These are phyloP conservation scores for Drosophila emarginata DNA, from an alignment of 2,888 invertebrate genomes.

Conservation along the genomic window DNA sequence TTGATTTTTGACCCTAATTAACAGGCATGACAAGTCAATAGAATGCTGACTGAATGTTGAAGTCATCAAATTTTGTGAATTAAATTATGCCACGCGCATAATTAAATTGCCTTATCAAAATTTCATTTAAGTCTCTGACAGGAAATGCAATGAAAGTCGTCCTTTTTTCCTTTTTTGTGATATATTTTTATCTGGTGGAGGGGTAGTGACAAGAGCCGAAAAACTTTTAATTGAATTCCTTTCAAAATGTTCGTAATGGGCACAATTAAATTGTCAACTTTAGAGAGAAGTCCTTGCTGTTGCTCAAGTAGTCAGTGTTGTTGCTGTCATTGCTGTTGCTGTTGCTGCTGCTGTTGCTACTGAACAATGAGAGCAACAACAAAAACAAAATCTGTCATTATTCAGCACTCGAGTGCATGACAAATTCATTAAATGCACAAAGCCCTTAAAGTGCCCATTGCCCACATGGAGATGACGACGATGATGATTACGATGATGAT, in stretches of 20 bases:
- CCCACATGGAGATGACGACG: conserved; percentile 18
- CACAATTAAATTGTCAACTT: conserved; percentile 65
- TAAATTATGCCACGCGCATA: conserved; percentile 64
- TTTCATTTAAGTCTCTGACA: conserved; percentile 59
- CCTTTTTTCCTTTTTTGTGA: conserved; percentile 7
- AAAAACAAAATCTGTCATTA: conserved; percentile 46
- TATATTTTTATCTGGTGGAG: not conserved
- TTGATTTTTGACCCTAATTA: conserved; percentile 13
- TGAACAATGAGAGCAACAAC: conserved; percentile 4
- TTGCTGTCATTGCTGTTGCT: conserved; percentile 7
- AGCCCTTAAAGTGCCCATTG: conserved; percentile 49
- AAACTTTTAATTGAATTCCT: conserved; percentile 74
- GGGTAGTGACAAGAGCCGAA: conserved; percentile 19
- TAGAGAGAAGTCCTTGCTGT: conserved; percentile 23
- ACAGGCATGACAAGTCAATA: conserved; percentile 1
- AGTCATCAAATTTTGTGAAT: conserved; percentile 56
- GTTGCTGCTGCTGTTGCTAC: conserved; percentile 8
- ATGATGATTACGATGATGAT: conserved; percentile 8
- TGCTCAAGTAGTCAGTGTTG: conserved; percentile 27
- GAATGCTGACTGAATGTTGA: conserved; percentile 16
- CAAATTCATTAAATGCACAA: conserved; percentile 66
- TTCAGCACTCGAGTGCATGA: conserved; percentile 58
- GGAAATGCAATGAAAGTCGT: conserved; percentile 33
- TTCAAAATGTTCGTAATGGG: conserved; percentile 61
- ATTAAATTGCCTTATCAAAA: conserved; percentile 73